A percentile compares a stretch with the other conserved stretches of the same genome.
These are phyloP conservation scores for Oceanodroma leucorhoa DNA, from an alignment of 2,797 vertebrate genomes.

Conservation along the genomic window DNA sequence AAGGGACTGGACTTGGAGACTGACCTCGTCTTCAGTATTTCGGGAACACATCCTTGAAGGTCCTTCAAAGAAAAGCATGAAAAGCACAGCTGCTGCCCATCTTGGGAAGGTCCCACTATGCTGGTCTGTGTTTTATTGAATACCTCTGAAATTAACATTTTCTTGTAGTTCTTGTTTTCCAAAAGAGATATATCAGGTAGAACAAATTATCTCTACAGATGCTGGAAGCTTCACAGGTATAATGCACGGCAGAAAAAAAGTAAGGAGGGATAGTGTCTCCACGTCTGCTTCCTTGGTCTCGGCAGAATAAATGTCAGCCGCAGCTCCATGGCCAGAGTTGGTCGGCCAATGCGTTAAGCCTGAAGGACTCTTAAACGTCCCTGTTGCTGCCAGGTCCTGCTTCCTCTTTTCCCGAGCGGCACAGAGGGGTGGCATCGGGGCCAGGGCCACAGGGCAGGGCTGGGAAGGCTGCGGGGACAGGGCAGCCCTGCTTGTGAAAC, in stretches of 20 bases:
- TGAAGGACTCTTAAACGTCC: not conserved
- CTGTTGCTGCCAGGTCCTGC: accelerated
- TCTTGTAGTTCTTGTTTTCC: not conserved
- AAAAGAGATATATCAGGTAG: not conserved
- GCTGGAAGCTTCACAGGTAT: not conserved
- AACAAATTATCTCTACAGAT: not conserved
- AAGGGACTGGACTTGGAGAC: not conserved
- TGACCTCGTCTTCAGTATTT: not conserved
- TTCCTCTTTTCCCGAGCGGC: not conserved
- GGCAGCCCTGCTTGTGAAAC: not conserved
- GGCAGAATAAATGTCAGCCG: not conserved
- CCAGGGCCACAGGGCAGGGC: accelerated
- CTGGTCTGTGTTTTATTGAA: not conserved
- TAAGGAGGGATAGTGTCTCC: not conserved
- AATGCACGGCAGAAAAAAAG: not conserved
- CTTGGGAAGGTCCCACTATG: not conserved
- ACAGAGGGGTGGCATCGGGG: accelerated
- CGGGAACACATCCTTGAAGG: not conserved
- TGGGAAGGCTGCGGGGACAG: not conserved
- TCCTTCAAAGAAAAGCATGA: not conserved
- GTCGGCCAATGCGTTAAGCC: not conserved
- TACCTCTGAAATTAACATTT: not conserved
- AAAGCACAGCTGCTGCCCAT: not conserved
- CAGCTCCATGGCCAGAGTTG: not conserved
- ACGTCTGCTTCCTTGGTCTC: not conserved